Conservation (phyloP, 2,797 vertebrate species). For the Pygocentrus nattereri region DNA sequence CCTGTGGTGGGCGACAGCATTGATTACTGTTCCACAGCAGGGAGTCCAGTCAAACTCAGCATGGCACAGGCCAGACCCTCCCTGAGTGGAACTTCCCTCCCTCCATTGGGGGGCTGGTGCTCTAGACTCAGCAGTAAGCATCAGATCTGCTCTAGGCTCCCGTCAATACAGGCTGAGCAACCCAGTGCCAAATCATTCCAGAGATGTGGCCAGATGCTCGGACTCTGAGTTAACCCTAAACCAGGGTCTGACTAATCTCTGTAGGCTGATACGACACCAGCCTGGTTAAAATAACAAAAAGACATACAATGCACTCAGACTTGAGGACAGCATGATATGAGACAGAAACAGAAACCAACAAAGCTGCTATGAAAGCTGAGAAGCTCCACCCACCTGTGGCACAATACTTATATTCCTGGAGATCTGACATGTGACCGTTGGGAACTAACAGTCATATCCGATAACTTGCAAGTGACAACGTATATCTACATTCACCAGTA, state of each 20-base stretch:
- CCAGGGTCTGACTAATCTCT: neutral
- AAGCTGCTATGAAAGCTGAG: no score
- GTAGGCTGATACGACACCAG: neutral
- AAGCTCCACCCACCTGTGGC: no score
- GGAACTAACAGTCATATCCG: no score
- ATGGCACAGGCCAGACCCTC: constrained; percentile 17
- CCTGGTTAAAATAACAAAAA: no score
- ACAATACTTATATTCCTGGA: no score
- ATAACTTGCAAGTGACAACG: neutral
- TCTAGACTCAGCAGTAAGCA: constrained; percentile 2
- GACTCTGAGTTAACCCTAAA: neutral
- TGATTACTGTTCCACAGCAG: constrained; percentile 44
- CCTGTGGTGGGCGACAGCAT: constrained; percentile 30
- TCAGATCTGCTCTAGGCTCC: neutral
- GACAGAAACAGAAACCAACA: no score
- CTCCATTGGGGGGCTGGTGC: constrained; percentile 28
- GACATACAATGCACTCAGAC: no score
- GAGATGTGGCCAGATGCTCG: neutral
- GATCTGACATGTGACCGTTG: no score
- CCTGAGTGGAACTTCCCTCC: neutral
- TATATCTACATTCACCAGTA: neutral
- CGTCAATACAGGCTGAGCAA: constrained; percentile 27
- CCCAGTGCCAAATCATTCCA: constrained; percentile 12
- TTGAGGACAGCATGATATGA: no score
- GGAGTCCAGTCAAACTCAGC: constrained; percentile 13